Evolutionary conservation across 2,113 vertebrate genomes (phyloP), one percentile per base, ranked within the genome.

Genomic region (Machaerirhynchus nigripectus): DNA sequence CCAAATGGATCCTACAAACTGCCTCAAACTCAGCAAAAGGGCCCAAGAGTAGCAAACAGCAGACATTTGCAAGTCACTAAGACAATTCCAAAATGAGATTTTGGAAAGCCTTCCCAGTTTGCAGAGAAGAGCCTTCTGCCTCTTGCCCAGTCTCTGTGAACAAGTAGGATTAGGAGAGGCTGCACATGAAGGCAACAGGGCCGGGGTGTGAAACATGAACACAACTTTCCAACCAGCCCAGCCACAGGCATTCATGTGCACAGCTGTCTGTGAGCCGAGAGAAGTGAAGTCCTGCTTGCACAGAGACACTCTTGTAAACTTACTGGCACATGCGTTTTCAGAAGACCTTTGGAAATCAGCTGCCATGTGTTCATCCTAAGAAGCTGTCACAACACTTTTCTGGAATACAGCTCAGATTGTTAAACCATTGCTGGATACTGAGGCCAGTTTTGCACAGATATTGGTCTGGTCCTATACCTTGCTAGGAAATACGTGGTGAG

Each of bases 331-430:
- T 4, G 35, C 6, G 26, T 73, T 87, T 91, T 83, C 75, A 74
- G 71, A 67, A 77, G 82, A 85, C 53, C 67, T 85, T 81, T 75
- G 83, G 56, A 94, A 94, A 89, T 79, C 57, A 47, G 31, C 50
- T 71, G 57, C 87, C 82, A 30, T 21, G 24, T 52, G 67, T 76
- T 89, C 68, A 53, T 50, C 90, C 49, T 56, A 79, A 71, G 87
- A 91, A 89, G 39, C 56, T 63, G 69, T 61, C 70, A 60, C 44
- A 60, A 90, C 70, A 31, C 18, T 83, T 26, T 56, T 60, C 61
- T 73, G 67, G 53, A 95, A 89, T 73, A 53, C 24, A 77, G 76
- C 44, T 95, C 73, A 55, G 53, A 79, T 33, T 61, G 84, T 69
- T 80, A 76, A 92, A 73, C 9, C 5, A 33, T 89, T 35, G 46